These are phyloP conservation scores for Argyresthia goedartella DNA, from an alignment of 2,888 invertebrate species.

Conservation along the genomic window DNA sequence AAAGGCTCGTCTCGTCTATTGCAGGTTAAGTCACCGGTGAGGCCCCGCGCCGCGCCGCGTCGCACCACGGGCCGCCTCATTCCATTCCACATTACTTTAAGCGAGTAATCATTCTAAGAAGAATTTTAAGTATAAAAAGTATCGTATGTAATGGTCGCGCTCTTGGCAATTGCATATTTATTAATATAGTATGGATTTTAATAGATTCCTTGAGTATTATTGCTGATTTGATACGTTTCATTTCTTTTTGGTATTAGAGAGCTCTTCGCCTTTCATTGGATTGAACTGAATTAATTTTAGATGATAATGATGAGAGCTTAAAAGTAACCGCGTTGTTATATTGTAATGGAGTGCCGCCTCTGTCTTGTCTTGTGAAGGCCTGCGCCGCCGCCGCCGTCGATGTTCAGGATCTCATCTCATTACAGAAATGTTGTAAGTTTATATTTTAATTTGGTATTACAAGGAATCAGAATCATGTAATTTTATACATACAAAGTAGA, in stretches of 20 bases:
- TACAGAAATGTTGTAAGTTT: conserved; percentile 58
- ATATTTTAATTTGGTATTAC: conserved; percentile 49
- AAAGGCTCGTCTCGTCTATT: conserved; percentile 22
- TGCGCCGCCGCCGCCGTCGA: neutral
- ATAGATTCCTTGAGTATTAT: conserved; percentile 69
- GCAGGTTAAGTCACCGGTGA: conserved; percentile 68
- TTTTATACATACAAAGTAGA: conserved; percentile 52
- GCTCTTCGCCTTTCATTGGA: neutral
- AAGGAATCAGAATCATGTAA: conserved; percentile 61
- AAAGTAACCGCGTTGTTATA: neutral
- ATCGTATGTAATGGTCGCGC: conserved; percentile 38
- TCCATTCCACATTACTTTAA: conserved; percentile 69
- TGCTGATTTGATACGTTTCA: conserved; percentile 54
- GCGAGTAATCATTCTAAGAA: conserved; percentile 62
- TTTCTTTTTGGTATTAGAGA: conserved; percentile 3
- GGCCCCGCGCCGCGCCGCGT: conserved; percentile 45
- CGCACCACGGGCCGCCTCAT: conserved; percentile 57
- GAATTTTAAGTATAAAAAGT: conserved; percentile 54
- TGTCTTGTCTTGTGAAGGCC: neutral
- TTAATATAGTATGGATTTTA: conserved; percentile 61
- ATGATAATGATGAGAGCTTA: neutral
- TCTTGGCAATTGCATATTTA: conserved; percentile 49
- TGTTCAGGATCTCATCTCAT: conserved; percentile 66
- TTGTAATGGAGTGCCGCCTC: neutral
- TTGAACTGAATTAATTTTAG: neutral